Base-by-base conservation (phyloP, 64 coral and sea anemone genomes). In the Actinia equina region DNA sequence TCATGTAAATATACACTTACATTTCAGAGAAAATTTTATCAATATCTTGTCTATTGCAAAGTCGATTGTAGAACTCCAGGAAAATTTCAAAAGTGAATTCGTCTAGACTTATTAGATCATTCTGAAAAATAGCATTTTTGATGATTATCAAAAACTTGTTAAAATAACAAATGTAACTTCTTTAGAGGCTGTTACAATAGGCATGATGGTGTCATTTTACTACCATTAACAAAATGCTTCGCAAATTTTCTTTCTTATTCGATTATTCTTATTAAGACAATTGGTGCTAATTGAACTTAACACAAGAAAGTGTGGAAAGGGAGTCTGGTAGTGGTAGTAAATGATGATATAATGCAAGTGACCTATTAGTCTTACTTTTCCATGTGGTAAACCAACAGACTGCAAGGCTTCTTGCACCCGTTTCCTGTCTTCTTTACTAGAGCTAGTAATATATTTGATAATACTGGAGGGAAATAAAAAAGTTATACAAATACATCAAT, bases 21-120 rank as follows among this genome's bases (percentile, higher is more conserved):
- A 98, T 98, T 84, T 98, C 92, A 64, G 95, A 85, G 83, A 98
- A 98, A 62, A 98, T 98, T 83, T 86, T 91, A 80, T 98, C 95
- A 82, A 98, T 98, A 19, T 98, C 95, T 89, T 94, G 89, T 91
- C 95, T 91, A 81, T 98, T 93, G 69, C 95, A 98, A 12, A 98
- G 62, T 91, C 92, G 93, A 84, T 94, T 98, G 57, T 94, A 98
- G 76, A 98, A 98, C 80, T 88, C 84, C 86, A 90, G 85, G 87
- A 98, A 98, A 6, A 90, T 85, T 83, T 98, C 92, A 94, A 98
- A 98, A 52, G 89, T 91, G 65, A 98, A 98, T 67, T 59, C 84
- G 71, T 98, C 95, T 51, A 77, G 89, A 64, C 86, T 86, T 83
- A 98, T 91, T 51, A 71, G 65, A 64, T 98, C 95, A 82, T 94